Conservation (phyloP, 2,888 invertebrate species). For the Idaea dimidiata region DNA sequence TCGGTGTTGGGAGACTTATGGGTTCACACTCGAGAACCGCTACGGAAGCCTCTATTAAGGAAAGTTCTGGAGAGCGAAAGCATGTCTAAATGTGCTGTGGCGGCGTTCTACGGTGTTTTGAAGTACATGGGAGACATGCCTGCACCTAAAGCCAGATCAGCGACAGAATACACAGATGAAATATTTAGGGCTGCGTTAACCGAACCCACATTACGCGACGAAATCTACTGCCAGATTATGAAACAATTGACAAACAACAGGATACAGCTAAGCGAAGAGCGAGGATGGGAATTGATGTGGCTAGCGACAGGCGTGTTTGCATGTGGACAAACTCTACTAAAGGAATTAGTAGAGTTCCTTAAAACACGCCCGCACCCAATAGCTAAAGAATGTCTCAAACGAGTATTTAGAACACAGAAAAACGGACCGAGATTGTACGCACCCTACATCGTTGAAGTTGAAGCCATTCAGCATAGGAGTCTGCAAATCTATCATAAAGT, state of each 20-base stretch:
- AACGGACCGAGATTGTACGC: conserved; percentile 88
- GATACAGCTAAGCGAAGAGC: conserved; percentile 90
- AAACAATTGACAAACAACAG: conserved; percentile 95
- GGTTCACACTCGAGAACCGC: conserved; percentile 89
- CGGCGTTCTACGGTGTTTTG: conserved; percentile 87
- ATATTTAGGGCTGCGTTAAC: conserved; percentile 90
- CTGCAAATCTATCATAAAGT: conserved; percentile 97
- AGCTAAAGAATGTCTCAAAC: conserved; percentile 89
- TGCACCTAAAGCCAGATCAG: conserved; percentile 86
- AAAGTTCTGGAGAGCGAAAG: conserved; percentile 87
- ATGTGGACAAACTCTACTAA: conserved; percentile 87
- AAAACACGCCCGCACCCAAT: conserved; percentile 87
- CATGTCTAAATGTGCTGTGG: conserved; percentile 86
- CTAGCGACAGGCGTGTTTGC: conserved; percentile 92
- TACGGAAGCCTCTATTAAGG: conserved; percentile 90
- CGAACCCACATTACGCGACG: conserved; percentile 90
- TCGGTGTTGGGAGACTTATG: conserved; percentile 87
- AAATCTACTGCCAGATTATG: conserved; percentile 96
- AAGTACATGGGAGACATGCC: conserved; percentile 95
- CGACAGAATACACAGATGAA: conserved; percentile 92
- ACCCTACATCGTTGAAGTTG: conserved; percentile 96
- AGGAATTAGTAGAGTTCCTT: conserved; percentile 88
- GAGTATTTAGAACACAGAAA: conserved; percentile 89
- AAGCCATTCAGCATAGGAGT: conserved; percentile 96
- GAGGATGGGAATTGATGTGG: conserved; percentile 98